These are phyloP conservation scores for Ormia ochracea DNA, from an alignment of 2,888 invertebrate species.

Conservation along the genomic window DNA sequence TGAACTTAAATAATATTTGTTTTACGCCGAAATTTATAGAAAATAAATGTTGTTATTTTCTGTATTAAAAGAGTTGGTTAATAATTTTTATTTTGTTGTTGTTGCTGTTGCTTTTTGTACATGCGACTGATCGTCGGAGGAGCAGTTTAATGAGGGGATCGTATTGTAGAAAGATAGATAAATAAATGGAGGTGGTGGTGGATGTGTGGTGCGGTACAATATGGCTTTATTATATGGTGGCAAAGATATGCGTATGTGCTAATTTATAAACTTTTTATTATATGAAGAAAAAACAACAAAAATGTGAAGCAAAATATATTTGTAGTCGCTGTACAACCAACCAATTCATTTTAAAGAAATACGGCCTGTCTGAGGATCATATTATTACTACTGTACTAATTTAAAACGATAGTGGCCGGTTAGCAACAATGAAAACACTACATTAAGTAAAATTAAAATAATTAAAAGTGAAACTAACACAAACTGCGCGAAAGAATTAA, in stretches of 20 bases:
- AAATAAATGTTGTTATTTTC: slow-evolving; percentile 16
- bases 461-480: slow-evolving; percentile 44
- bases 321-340: slow-evolving; percentile 39
- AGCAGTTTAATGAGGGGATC: slow-evolving; percentile 34
- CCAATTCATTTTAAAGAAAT: slow-evolving; percentile 36
- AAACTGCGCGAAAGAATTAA: slow-evolving; percentile 41
- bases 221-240: slow-evolving; percentile 23
- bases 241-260: slow-evolving; percentile 56
- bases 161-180: slow-evolving; percentile 35
- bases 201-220: slow-evolving; percentile 10
- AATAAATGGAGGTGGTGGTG: slow-evolving; percentile 19
- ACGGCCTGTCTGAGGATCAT: slow-evolving; percentile 16
- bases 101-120: slow-evolving; percentile 29
- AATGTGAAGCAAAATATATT: slow-evolving; percentile 21
- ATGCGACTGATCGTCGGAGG: slow-evolving; percentile 33
- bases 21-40: slow-evolving; percentile 40
- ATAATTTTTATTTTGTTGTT: slow-evolving; percentile 47
- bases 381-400: slow-evolving; percentile 38
- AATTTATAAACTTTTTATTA: slow-evolving; percentile 56
- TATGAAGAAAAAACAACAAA: slow-evolving; percentile 31
- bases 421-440: slow-evolving; percentile 41
- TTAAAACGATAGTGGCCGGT: slow-evolving; percentile 31
- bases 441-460: slow-evolving; percentile 28
- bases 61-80: slow-evolving; percentile 38
- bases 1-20: slow-evolving; percentile 8